These are phyloP conservation scores for Coptotermes formosanus DNA, from an alignment of 1,140 invertebrate species.

Conservation along the genomic window DNA sequence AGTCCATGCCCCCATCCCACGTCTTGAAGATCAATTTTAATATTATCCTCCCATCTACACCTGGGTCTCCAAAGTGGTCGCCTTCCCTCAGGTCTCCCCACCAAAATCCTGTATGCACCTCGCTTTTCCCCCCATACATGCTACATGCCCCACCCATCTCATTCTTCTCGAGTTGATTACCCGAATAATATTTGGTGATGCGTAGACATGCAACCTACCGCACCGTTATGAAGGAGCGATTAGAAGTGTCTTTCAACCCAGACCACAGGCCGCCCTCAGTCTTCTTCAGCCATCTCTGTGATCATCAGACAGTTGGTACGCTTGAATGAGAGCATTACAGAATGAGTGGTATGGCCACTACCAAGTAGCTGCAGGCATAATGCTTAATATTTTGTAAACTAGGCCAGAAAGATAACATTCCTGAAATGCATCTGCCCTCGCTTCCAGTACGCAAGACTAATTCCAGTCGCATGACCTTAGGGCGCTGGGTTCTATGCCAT, in stretches of 20 bases:
- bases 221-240: neutral
- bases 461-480: no score
- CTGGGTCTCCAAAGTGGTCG: no score
- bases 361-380: slow-evolving; percentile 8
- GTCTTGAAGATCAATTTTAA: no score
- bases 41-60: no score
- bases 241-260: neutral
- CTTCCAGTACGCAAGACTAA: neutral
- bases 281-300: neutral
- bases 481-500: no score
- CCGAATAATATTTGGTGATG: no score
- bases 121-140: no score
- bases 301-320: neutral
- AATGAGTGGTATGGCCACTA: neutral
- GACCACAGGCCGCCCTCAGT: neutral
- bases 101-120: no score
- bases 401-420: neutral
- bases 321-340: neutral
- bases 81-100: no score
- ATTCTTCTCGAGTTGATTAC: no score
- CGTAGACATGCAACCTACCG: neutral
- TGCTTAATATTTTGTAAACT: neutral
- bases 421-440: neutral
- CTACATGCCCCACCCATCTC: no score
- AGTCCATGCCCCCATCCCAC: no score